A percentile compares a stretch with the other conserved stretches of the same genome.
Evolutionary conservation across 2,888 invertebrate genomes (phyloP).

Genomic region (Eumerus sabulonum): DNA sequence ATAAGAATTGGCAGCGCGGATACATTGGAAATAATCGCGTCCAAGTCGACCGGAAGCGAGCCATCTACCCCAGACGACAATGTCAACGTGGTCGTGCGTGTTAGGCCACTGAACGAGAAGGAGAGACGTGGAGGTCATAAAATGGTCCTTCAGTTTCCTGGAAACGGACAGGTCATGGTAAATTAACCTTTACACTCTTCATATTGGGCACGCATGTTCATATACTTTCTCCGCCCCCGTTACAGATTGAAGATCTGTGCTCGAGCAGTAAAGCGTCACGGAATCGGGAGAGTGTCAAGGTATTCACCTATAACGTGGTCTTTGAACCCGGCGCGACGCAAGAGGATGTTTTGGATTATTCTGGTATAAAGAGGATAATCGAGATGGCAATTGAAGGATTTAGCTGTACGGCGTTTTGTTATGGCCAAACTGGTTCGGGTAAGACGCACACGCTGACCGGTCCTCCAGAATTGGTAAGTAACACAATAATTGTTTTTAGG

Average conservation of each 20-base stretch:
- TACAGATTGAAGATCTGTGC: slow-evolving; percentile 80
- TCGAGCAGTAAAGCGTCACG: slow-evolving; percentile 81
- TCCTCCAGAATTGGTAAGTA: slow-evolving; percentile 88
- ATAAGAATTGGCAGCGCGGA: slow-evolving; percentile 78
- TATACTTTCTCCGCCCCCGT: neutral
- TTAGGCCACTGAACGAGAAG: slow-evolving; percentile 88
- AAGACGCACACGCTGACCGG: slow-evolving; percentile 98
- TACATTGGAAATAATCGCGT: slow-evolving; percentile 77
- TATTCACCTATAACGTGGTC: slow-evolving; percentile 95
- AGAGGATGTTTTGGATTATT: slow-evolving; percentile 91
- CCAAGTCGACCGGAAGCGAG: slow-evolving; percentile 78
- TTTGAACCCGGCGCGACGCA: slow-evolving; percentile 94
- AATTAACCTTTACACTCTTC: slow-evolving; percentile 33
- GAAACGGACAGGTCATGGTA: slow-evolving; percentile 90
- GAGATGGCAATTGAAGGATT: slow-evolving; percentile 97
- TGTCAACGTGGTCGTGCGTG: slow-evolving; percentile 92
- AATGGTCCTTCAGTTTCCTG: slow-evolving; percentile 89
- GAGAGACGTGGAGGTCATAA: slow-evolving; percentile 86
- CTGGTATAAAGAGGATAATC: slow-evolving; percentile 92
- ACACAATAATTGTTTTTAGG: neutral
- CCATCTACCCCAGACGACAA: slow-evolving; percentile 85
- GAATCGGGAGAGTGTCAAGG: slow-evolving; percentile 83
- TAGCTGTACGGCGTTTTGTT: slow-evolving; percentile 95
- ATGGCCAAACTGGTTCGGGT: slow-evolving; percentile 97
- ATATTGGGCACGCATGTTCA: neutral